Percentiles rank a stretch among this genome's conserved stretches.
Evolutionary conservation across 2,113 vertebrate species (phyloP).

Genomic region (Nyctereutes procyonoides): DNA sequence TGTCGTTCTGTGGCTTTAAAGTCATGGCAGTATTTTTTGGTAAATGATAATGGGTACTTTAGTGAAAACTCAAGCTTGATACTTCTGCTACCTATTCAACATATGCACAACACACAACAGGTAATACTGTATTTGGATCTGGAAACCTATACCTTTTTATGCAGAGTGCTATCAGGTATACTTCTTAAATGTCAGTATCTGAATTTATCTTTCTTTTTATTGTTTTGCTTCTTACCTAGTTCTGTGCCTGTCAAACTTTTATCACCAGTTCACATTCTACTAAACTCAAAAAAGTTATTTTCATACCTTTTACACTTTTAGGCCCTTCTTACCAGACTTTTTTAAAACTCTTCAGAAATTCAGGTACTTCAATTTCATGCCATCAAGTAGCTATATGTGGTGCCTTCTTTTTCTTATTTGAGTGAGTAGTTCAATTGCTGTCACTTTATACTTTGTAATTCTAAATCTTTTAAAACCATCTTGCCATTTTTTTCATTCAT

Average conservation of each 20-base stretch:
- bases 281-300: slow-evolving; percentile 42
- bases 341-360: slow-evolving; percentile 13
- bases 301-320: not conserved
- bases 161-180: not conserved
- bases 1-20: slow-evolving; percentile 20
- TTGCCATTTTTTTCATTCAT: slow-evolving; percentile 6
- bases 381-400: not conserved
- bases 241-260: not conserved
- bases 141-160: not conserved
- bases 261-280: not conserved
- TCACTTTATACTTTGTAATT: slow-evolving; percentile 28
- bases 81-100: not conserved
- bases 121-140: not conserved
- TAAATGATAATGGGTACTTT: not conserved
- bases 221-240: not conserved
- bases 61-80: not conserved
- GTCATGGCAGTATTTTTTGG: slow-evolving; percentile 8
- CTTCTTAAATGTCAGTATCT: not conserved
- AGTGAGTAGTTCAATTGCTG: not conserved
- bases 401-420: not conserved
- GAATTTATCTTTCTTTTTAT: slow-evolving; percentile 27
- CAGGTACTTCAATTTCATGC: not conserved
- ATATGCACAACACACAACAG: not conserved
- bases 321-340: not conserved
- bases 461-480: slow-evolving; percentile 16